These are phyloP conservation scores for Bolborhynchus lineola DNA, from an alignment of 2,113 vertebrate genomes.

Conservation along the genomic window DNA sequence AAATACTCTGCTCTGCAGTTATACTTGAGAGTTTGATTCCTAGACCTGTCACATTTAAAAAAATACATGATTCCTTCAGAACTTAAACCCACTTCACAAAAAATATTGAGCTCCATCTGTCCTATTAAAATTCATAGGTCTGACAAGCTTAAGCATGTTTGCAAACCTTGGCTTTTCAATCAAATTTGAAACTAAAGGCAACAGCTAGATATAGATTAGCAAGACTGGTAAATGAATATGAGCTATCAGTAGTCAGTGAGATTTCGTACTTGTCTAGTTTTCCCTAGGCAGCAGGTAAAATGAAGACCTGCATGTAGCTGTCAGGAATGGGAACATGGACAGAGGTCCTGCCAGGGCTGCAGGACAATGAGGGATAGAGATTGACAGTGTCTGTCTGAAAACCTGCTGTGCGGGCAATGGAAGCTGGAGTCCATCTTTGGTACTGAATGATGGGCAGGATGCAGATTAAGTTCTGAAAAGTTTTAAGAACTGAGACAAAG, in stretches of 20 bases:
- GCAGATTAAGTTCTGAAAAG: neutral
- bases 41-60: neutral
- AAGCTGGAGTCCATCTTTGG: neutral
- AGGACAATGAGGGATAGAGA: neutral
- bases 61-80: neutral
- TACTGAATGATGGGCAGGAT: accelerated
- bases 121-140: neutral
- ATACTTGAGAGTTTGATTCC: neutral
- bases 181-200: neutral
- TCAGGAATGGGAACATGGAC: neutral
- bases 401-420: neutral
- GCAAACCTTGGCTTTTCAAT: neutral
- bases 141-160: neutral
- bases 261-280: neutral
- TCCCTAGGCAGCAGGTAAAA: neutral
- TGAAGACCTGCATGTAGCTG: neutral
- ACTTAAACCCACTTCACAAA: neutral
- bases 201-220: neutral
- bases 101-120: neutral
- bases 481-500: neutral
- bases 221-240: neutral
- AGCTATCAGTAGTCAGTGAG: neutral
- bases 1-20: neutral
- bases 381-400: neutral
- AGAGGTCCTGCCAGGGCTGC: accelerated